Percentiles rank a stretch among this genome's conserved stretches.
phyloP scores from a whole-genome alignment of 2,797 vertebrate species.

The Enteromius mattozi region DNA sequence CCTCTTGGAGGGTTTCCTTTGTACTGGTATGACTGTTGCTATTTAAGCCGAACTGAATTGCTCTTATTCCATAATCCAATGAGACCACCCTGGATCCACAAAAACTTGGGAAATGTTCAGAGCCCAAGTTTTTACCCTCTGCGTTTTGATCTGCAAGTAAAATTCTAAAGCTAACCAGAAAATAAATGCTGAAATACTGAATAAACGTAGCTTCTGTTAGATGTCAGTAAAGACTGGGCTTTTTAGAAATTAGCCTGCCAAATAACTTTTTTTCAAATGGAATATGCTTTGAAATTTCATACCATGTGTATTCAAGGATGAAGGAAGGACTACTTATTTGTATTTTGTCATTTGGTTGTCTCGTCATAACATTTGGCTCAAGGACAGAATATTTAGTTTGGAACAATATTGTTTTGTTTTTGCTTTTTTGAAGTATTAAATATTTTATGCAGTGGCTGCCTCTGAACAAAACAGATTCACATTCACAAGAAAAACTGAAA shows the following conservation, averaged over 20 bases:
- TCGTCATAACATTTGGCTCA: not conserved
- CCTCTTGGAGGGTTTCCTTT: conserved; percentile 29
- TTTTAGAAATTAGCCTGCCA: conserved; percentile 10
- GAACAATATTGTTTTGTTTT: not conserved
- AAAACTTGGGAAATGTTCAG: conserved; percentile 27
- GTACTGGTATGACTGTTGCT: conserved; percentile 40
- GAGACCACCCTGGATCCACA: conserved; percentile 44
- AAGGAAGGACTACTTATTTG: not conserved
- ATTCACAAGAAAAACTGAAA: not conserved
- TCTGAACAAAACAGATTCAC: not conserved
- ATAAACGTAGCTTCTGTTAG: conserved; percentile 35
- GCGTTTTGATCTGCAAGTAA: conserved; percentile 29
- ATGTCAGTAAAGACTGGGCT: conserved; percentile 15
- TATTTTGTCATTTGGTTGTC: not conserved
- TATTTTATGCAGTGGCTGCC: not conserved
- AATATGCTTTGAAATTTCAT: not conserved
- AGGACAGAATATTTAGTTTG: not conserved
- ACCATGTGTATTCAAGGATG: not conserved
- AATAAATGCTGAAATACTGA: conserved; percentile 26
- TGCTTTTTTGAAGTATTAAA: not conserved
- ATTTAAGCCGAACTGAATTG: conserved; percentile 43
- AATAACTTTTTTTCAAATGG: not conserved
- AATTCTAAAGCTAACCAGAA: conserved; percentile 35
- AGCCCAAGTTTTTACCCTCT: conserved; percentile 9
- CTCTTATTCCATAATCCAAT: conserved; percentile 24